Percentiles rank a stretch among this genome's conserved stretches.
Evolutionary conservation across 2,797 vertebrate genomes (phyloP).

Genomic region (Crenuchus spilurus): DNA sequence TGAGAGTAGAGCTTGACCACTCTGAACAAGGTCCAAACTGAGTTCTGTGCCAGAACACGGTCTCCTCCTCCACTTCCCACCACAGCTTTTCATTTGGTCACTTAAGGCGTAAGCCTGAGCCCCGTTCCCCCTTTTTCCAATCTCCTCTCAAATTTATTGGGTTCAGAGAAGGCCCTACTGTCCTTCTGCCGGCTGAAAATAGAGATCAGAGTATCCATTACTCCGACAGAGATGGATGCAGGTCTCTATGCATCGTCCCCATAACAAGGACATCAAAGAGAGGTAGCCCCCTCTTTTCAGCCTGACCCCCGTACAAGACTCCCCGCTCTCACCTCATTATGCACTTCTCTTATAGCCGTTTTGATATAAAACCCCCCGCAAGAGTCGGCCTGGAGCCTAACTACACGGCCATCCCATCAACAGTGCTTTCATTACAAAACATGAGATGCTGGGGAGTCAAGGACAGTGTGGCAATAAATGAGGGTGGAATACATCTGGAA

Average conservation of each 20-base stretch:
- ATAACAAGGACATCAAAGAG: constrained; percentile 86
- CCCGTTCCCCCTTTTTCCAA: constrained; percentile 84
- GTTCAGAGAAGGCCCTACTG: constrained; percentile 86
- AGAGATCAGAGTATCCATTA: constrained; percentile 89
- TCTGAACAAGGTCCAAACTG: constrained; percentile 67
- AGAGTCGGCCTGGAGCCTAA: constrained; percentile 78
- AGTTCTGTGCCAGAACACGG: constrained; percentile 66
- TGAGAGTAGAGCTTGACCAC: constrained; percentile 43
- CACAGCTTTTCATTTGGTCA: constrained; percentile 82
- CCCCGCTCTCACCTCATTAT: constrained; percentile 85
- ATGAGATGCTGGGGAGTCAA: constrained; percentile 86
- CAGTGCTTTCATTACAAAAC: constrained; percentile 89
- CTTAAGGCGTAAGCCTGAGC: constrained; percentile 78
- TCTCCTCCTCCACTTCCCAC: constrained; percentile 65
- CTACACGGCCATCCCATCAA: constrained; percentile 86
- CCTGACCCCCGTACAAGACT: constrained; percentile 82
- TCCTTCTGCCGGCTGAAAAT: constrained; percentile 84
- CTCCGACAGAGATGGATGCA: constrained; percentile 86
- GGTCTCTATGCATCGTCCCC: constrained; percentile 76
- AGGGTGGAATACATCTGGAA: constrained; percentile 86
- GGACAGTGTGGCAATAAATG: constrained; percentile 86
- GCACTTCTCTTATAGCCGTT: constrained; percentile 82
- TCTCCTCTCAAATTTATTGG: constrained; percentile 88
- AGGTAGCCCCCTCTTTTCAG: constrained; percentile 83
- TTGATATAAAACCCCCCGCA: constrained; percentile 85